These are phyloP conservation scores for Ellobius talpinus DNA, from an alignment of 2,113 vertebrate genomes.

Conservation along the genomic window DNA sequence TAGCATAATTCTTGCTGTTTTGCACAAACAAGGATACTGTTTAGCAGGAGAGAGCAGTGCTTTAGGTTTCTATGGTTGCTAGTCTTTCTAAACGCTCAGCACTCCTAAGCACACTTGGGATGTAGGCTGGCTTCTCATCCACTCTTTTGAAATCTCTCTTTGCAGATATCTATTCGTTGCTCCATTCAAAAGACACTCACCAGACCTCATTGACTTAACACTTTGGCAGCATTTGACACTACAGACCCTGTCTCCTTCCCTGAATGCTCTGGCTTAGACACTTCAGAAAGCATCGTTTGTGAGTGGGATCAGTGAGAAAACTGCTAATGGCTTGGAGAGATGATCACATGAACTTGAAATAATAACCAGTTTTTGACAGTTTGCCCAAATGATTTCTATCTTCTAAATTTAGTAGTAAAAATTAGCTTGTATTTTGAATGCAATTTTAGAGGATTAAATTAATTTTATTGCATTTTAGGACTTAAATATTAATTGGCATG, in stretches of 20 bases:
- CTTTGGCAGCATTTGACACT: slow-evolving; percentile 25
- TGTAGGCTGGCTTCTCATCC: slow-evolving; percentile 54
- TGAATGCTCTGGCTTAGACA: background rate
- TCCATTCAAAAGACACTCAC: slow-evolving; percentile 38
- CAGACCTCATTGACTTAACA: slow-evolving; percentile 59
- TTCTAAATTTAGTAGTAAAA: slow-evolving; percentile 43
- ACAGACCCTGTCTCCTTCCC: background rate
- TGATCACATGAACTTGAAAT: slow-evolving; percentile 12
- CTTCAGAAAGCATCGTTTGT: background rate
- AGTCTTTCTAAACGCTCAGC: background rate
- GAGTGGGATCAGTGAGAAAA: background rate
- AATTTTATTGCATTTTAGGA: slow-evolving; percentile 48
- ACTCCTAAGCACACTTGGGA: background rate
- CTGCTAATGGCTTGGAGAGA: background rate
- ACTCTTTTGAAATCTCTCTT: slow-evolving; percentile 27
- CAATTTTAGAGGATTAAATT: background rate
- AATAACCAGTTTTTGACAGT: slow-evolving; percentile 3
- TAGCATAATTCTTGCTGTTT: slow-evolving; percentile 5
- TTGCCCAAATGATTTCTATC: slow-evolving; percentile 43
- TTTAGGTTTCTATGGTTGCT: background rate
- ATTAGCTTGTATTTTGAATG: slow-evolving; percentile 6
- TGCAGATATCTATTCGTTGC: slow-evolving; percentile 39
- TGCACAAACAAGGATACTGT: background rate
- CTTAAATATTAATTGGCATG: background rate
- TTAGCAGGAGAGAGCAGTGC: slow-evolving; percentile 16